Evolutionary conservation across 2,113 vertebrate genomes (phyloP), one percentile per base, ranked within the genome.

Genomic region (Eonycteris spelaea): DNA sequence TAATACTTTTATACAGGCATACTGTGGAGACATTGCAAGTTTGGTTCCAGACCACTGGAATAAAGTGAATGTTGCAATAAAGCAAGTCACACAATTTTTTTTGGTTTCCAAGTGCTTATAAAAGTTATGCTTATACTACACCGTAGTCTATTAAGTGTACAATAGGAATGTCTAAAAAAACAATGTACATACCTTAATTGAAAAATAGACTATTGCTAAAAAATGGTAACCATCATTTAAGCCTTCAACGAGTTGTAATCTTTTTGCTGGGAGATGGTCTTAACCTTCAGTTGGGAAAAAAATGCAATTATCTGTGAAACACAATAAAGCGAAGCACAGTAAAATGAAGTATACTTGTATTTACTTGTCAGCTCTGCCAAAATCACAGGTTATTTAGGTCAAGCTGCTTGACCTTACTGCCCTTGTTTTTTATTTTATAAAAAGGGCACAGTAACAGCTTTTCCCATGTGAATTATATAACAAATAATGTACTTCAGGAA

Each of bases 371-470:
- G 16, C 53, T 74, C 40, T 82, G 35, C 63, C 57, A 26, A 51
- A 65, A 84, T 57, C 40, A 28, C 51, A 86, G 67, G 21, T 87
- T 73, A 30, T 94, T 85, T 78, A 38, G 24, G 53, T 78, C 35
- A 95, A 59, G 33, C 85, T 77, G 33, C 14, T 80, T 94, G 79
- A 35, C 55, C 65, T 92, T 38, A 70, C 33, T 78, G 43, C 15
- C 65, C 30, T 91, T 6, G 0, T 90, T 95, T 86, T 83, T 90
- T 86, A 83, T 83, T 96, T 87, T 73, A 70, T 94, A 89, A 86
- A 93, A 70, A 70, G 45, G 8, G n/a, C 33, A 65, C 57, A 85
- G 33, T 94, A 79, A 86, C 63, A 74, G 80, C n/a, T 84, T 90
- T 71, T 55, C 57, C 75, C 55, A 51, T 35, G 3, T 83, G 83